Conservation (phyloP, 2,888 invertebrate species). For the Arge pagana region DNA sequence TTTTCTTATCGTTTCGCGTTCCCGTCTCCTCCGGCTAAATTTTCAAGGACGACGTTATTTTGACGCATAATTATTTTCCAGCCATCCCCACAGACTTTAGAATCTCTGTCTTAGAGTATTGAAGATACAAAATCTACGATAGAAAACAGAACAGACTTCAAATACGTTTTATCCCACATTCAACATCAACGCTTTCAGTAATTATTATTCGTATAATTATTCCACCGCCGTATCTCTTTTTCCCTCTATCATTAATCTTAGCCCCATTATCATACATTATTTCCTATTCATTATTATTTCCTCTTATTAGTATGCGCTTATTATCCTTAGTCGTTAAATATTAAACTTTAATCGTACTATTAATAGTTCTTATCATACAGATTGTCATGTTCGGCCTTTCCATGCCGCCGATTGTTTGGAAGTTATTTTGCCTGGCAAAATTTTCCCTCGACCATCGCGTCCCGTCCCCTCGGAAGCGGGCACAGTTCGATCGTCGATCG, state of each 20-base stretch:
- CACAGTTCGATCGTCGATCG: background rate
- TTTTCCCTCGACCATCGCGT: background rate
- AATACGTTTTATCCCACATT: slow-evolving; percentile 48
- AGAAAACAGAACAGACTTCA: slow-evolving; percentile 56
- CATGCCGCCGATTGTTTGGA: slow-evolving; percentile 30
- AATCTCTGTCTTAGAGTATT: slow-evolving; percentile 49
- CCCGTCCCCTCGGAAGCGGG: too few species aligned
- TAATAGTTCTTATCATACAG: slow-evolving; percentile 47
- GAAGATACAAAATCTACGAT: slow-evolving; percentile 58
- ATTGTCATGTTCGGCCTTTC: slow-evolving; percentile 53
- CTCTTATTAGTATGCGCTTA: slow-evolving; percentile 21
- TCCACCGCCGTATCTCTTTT: slow-evolving; percentile 27
- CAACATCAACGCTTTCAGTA: slow-evolving; percentile 48
- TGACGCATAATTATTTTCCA: slow-evolving; percentile 27
- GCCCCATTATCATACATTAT: slow-evolving; percentile 18
- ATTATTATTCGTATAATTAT: slow-evolving; percentile 38
- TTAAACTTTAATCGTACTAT: slow-evolving; percentile 30
- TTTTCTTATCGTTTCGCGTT: slow-evolving; percentile 30
- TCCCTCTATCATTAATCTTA: slow-evolving; percentile 33
- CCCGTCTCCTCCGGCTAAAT: slow-evolving; percentile 31
- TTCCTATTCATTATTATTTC: slow-evolving; percentile 7
- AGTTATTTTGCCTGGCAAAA: slow-evolving; percentile 17
- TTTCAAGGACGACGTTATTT: slow-evolving; percentile 18
- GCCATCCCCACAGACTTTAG: slow-evolving; percentile 28
- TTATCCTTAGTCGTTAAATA: slow-evolving; percentile 24